Base-by-base conservation (phyloP, 2,113 vertebrate genomes). In the Eretmodus cyanostictus region DNA sequence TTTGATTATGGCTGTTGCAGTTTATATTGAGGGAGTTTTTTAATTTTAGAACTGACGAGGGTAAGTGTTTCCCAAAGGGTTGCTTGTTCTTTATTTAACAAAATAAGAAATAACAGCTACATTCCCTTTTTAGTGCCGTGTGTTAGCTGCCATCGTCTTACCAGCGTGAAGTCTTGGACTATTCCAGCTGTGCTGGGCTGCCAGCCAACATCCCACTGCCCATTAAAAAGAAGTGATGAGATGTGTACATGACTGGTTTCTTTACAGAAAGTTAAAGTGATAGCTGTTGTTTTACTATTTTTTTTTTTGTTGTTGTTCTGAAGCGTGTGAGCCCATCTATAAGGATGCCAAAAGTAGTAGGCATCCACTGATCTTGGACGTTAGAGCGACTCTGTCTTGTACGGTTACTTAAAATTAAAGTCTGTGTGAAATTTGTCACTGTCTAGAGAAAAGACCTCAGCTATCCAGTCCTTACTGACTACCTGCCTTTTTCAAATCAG, bases 351-450 rank as follows among this genome's bases (percentile, higher is more conserved):
- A 29, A 85, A 78, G 54, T 61, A 55, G 87, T 86, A 36, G 29
- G 51, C 59, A 14, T 71, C 84, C 79, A 78, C 47, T 24, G 3
- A 27, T 80, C 78, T 31, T n/a, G 55, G 81, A 79, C 66, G 80
- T 86, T 80, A 88, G 88, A 86, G 36, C 42, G 80, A 22, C 89
- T 88, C 76, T 82, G 45, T 89, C 45, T 66, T 86, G 80, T 83
- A 27, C 29, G 80, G 27, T 87, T 63, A 47, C 42, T 93, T 85
- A 82, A 93, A 94, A 91, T 87, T 45, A 88, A 90, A 91, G 78
- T 82, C 81, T 89, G 84, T 45, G 84, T 93, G 81, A 93, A 92
- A 95, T 95, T 73, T 92, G 89, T 94, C 93, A 92, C 85, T 89
- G 84, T 92, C 90, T 86, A 8, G 57, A 92, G 84, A 90, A 80